Evolutionary conservation across 2,797 vertebrate genomes (phyloP), one percentile per base, ranked within the genome.

Genomic region (Microchirus variegatus): DNA sequence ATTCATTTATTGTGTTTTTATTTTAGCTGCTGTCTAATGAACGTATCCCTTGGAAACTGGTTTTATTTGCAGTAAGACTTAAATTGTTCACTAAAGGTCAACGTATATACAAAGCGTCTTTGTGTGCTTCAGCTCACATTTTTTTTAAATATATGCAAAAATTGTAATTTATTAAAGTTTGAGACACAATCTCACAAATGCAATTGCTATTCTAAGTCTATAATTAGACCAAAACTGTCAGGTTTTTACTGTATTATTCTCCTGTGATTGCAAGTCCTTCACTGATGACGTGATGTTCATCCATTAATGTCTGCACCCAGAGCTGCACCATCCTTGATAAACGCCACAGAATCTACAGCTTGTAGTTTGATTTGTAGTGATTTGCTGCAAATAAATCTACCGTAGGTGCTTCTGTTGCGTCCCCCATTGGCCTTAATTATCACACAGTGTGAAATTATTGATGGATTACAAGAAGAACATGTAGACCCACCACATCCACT

Each of bases 391-490:
- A 57, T 2, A 56, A 43, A 56, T 52, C 37, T 10, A 11, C 16
- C n/a, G 45, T 31, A 50, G 47, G 56, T 66, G 53, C 5, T 17
- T 49, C 36, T 45, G 3, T 37, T 43, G 38, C 14, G 18, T 41
- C 17, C n/a, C 51, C 26, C 3, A 13, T 47, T 1, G 0, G 52
- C 43, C 47, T 64, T 50, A 70, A 53, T 66, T 53, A 51, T 53
- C 45, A 59, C 60, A 56, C 52, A 68, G 48, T 56, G 38, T 73
- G 47, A 78, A 78, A 81, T 53, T 18, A 75, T 81, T 57, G 55
- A 53, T 66, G 48, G 40, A 69, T 63, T 42, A 55, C 58, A 64
- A 44, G 43, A 61, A 41, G 38, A 54, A 46, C 62, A 41, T 10
- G 49, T 11, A 59, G 79, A 80, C 65, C 57, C 66, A 73, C 61